Evolutionary conservation across 2,888 invertebrate species (phyloP).

Genomic region (Perdita meconis): DNA sequence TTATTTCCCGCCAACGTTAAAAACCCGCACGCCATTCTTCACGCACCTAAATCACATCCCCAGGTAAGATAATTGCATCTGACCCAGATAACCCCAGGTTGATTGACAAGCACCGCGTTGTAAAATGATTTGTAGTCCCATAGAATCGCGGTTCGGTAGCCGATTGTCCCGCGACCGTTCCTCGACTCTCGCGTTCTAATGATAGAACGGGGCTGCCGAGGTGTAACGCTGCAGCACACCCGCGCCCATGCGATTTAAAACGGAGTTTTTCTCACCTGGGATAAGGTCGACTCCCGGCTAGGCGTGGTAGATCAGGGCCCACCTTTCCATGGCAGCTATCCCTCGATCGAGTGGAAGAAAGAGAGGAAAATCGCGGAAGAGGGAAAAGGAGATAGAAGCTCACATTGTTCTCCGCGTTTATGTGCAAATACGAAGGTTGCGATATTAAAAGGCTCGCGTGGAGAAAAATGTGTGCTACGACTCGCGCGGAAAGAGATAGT

Average conservation of each 20-base stretch:
- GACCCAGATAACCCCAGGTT: not conserved
- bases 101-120: not conserved
- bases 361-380: too few relatives aligned
- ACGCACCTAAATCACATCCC: not conserved
- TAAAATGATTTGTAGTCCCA: not conserved
- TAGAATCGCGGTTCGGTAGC: not conserved
- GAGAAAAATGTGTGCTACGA: slow-evolving; percentile 24
- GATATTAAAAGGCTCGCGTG: slow-evolving; percentile 35
- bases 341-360: slow-evolving; percentile 10
- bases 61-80: too few relatives aligned
- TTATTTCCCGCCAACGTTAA: too few relatives aligned
- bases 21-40: too few relatives aligned
- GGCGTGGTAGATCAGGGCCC: slow-evolving; percentile 64
- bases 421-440: slow-evolving; percentile 49
- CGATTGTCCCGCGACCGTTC: not conserved
- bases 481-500: slow-evolving; percentile 11
- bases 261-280: slow-evolving; percentile 44
- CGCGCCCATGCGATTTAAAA: slow-evolving; percentile 45
- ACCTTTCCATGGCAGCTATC: slow-evolving; percentile 54
- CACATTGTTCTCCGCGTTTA: slow-evolving; percentile 59
- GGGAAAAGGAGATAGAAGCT: not conserved
- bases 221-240: slow-evolving; percentile 21
- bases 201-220: slow-evolving; percentile 1
- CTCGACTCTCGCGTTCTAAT: slow-evolving; percentile 1
- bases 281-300: slow-evolving; percentile 59